Conservation (phyloP, 2,113 vertebrate genomes). For the Falco punctatus region DNA sequence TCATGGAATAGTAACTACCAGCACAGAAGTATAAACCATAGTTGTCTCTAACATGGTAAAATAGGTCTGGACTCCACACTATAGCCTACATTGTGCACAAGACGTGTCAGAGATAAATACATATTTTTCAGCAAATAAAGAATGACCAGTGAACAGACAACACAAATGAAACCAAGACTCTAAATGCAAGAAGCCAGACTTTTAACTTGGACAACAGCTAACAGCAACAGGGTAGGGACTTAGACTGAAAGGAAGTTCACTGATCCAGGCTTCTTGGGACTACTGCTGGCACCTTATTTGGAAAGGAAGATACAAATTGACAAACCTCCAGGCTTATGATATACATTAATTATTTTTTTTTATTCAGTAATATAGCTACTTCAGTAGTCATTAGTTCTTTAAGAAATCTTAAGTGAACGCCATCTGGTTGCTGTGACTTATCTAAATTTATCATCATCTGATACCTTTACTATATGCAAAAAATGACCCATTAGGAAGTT, state of each 20-base stretch:
- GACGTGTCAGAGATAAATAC: neutral
- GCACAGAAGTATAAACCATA: neutral
- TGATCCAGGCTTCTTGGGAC: neutral
- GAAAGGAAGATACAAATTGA: neutral
- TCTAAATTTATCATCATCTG: neutral
- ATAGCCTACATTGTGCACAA: neutral
- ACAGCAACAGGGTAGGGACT: neutral
- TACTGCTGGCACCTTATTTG: neutral
- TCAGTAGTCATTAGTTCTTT: neutral
- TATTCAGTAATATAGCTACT: neutral
- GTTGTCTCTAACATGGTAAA: neutral
- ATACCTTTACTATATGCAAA: neutral
- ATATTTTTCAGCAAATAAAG: neutral
- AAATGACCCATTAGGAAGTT: neutral
- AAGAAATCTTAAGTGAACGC: neutral
- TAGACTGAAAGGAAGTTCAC: neutral
- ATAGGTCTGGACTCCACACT: neutral
- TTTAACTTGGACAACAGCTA: neutral
- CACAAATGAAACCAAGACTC: neutral
- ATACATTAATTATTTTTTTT: neutral
- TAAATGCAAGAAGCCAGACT: neutral
- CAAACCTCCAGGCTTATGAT: neutral
- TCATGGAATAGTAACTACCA: neutral
- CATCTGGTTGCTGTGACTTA: neutral
- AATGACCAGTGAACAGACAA: neutral